Evolutionary conservation across 2,797 vertebrate species (phyloP).

Genomic region (Neopelma chrysocephalum): DNA sequence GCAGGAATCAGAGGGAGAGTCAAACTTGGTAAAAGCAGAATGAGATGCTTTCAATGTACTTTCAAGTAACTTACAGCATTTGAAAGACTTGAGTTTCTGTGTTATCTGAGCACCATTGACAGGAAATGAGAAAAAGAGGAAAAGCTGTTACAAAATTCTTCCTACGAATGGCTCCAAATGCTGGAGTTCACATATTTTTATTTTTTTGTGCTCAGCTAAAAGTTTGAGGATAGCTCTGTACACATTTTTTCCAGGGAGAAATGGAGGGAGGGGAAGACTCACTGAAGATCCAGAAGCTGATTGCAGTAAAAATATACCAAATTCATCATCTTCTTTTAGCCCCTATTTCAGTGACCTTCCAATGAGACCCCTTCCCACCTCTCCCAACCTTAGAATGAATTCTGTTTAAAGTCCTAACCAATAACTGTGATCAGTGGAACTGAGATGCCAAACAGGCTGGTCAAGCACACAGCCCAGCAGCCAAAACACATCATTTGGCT

Average conservation of each 20-base stretch:
- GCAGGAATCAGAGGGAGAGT: background rate
- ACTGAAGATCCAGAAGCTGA: background rate
- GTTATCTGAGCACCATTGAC: slow-evolving; percentile 11
- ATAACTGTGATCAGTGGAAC: background rate
- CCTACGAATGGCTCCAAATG: background rate
- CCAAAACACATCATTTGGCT: background rate
- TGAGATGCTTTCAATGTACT: background rate
- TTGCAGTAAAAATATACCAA: background rate
- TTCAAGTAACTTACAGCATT: slow-evolving; percentile 9
- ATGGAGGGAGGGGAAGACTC: background rate
- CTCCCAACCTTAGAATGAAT: background rate
- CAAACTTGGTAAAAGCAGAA: slow-evolving; percentile 18
- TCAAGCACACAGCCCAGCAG: too few species aligned
- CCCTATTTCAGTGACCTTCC: background rate
- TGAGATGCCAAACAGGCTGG: background rate
- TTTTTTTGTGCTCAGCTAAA: background rate
- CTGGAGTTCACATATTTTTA: background rate
- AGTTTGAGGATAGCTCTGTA: background rate
- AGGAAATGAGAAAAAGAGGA: background rate
- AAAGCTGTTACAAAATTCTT: background rate
- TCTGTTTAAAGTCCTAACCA: background rate
- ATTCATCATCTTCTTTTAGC: background rate
- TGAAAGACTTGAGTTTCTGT: background rate
- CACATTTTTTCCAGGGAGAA: background rate
- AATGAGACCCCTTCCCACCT: background rate